Evolutionary conservation across 2,113 vertebrate species (phyloP).

Genomic region (Silurus glanis): DNA sequence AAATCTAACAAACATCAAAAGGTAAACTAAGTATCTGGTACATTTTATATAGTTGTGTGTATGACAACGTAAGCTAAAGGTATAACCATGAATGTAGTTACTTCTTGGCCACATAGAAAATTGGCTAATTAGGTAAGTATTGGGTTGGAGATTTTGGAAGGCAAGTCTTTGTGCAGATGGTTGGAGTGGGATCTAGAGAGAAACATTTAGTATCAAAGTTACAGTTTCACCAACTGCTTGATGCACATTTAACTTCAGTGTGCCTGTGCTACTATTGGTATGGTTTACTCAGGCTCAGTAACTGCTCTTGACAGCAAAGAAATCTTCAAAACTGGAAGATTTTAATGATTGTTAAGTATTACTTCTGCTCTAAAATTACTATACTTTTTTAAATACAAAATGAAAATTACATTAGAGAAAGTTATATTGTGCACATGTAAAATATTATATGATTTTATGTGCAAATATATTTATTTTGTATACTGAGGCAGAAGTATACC

Average conservation of each 20-base stretch:
- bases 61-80: not conserved
- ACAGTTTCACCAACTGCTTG: not conserved
- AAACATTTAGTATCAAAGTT: not conserved
- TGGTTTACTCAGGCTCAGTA: not conserved
- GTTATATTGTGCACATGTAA: not conserved
- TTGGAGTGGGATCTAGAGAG: not conserved
- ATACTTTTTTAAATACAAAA: not conserved
- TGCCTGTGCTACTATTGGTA: not conserved
- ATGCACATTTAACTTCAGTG: not conserved
- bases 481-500: not conserved
- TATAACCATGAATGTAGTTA: not conserved
- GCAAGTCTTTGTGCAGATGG: not conserved
- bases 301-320: not conserved
- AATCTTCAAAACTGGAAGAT: not conserved
- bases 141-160: not conserved
- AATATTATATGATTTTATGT: constrained; percentile 40
- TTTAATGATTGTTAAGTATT: not conserved
- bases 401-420: constrained; percentile 21
- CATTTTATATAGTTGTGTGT: not conserved
- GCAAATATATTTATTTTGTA: constrained; percentile 34
- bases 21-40: not conserved
- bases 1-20: not conserved
- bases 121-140: no score
- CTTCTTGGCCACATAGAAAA: not conserved
- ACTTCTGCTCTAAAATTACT: not conserved